A percentile compares a stretch with the other conserved stretches of the same genome.
These are phyloP conservation scores for Smutsia gigantea DNA, from an alignment of 2,797 vertebrate genomes.

Conservation along the genomic window DNA sequence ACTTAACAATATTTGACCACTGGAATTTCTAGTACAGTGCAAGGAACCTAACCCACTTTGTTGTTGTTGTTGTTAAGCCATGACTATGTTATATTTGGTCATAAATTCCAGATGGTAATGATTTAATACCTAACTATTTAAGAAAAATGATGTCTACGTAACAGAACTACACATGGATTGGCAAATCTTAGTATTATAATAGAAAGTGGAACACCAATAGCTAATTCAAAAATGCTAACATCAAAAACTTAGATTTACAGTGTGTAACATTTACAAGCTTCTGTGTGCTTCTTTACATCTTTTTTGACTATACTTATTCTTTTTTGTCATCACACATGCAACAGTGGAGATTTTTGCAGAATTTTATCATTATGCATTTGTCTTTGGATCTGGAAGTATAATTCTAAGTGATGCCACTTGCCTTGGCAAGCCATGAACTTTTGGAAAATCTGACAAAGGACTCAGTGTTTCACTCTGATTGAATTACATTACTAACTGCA, in stretches of 20 bases:
- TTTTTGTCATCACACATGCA: not conserved
- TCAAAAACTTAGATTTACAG: not conserved
- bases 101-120: not conserved
- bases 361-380: not conserved
- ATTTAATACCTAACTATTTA: not conserved
- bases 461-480: not conserved
- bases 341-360: not conserved
- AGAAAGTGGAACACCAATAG: not conserved
- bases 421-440: not conserved
- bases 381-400: slow-evolving; percentile 1
- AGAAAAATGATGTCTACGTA: not conserved
- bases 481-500: not conserved
- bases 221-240: not conserved
- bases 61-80: not conserved
- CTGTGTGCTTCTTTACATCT: not conserved
- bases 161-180: not conserved
- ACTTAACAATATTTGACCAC: not conserved
- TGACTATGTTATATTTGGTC: not conserved
- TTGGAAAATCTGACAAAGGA: not conserved
- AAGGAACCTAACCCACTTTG: not conserved
- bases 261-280: not conserved
- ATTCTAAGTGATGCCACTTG: not conserved
- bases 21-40: not conserved
- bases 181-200: not conserved
- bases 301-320: not conserved